Evolutionary conservation across 35 echinoderm and acorn worm species (phyloP).

Genomic region (Amphiura filiformis): DNA sequence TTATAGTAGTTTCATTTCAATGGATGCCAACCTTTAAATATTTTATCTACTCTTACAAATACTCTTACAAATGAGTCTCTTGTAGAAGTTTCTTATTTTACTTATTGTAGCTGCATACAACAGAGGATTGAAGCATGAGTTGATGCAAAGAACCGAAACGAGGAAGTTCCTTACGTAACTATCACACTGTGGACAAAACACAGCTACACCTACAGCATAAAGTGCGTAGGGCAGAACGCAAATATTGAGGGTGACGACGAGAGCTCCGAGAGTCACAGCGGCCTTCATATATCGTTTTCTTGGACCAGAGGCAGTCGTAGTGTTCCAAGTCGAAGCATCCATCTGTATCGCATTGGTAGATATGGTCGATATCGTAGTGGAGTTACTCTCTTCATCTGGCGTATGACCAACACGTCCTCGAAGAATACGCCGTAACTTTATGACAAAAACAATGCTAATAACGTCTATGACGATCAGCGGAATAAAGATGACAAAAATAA

Average conservation of each 20-base stretch:
- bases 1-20: no score
- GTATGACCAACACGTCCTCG: not conserved
- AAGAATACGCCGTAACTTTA: not conserved
- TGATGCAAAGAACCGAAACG: not conserved
- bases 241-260: not conserved
- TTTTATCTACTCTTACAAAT: no score
- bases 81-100: not conserved
- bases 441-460: no score
- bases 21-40: no score
- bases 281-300: not conserved
- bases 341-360: no score
- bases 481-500: no score
- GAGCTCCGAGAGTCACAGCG: not conserved
- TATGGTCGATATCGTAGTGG: no score
- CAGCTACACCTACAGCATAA: not conserved
- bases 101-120: not conserved
- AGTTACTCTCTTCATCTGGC: no score
- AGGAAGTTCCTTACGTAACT: not conserved
- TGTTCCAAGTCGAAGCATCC: no score
- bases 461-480: no score
- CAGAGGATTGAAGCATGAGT: not conserved
- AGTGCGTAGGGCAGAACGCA: not conserved
- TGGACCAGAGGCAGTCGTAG: no score
- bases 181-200: not conserved
- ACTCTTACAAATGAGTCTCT: no score